phyloP scores from a whole-genome alignment of 1,140 invertebrate species.

The Zaprionus taronus region DNA sequence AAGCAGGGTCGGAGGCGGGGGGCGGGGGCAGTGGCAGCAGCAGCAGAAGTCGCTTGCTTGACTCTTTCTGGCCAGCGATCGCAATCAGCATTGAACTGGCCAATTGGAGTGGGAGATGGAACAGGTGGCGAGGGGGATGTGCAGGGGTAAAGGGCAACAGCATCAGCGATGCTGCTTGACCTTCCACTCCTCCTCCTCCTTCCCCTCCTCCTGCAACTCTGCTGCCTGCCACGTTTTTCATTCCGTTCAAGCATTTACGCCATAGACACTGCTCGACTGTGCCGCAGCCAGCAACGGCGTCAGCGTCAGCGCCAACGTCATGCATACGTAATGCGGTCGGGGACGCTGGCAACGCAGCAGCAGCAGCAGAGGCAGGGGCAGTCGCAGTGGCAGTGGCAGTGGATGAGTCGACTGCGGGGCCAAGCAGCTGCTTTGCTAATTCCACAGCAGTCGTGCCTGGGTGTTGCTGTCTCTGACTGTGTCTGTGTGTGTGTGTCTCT shows the following conservation, averaged over 20 bases:
- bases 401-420: background rate
- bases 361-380: slow-evolving; percentile 17
- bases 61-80: slow-evolving; percentile 55
- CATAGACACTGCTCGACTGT: slow-evolving; percentile 53
- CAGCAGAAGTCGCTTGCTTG: slow-evolving; percentile 17
- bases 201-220: background rate
- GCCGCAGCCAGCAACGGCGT: slow-evolving; percentile 16
- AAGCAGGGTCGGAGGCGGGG: background rate
- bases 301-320: slow-evolving; percentile 54
- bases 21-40: background rate
- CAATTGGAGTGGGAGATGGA: slow-evolving; percentile 21
- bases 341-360: slow-evolving; percentile 56
- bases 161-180: slow-evolving; percentile 42
- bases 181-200: background rate
- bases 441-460: slow-evolving; percentile 57
- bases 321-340: slow-evolving; percentile 80
- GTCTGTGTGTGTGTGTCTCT: slow-evolving; percentile 17
- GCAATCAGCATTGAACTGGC: slow-evolving; percentile 77
- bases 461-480: slow-evolving; percentile 17
- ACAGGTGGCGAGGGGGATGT: background rate
- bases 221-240: slow-evolving; percentile 39
- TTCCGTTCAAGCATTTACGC: slow-evolving; percentile 70
- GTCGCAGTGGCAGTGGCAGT: background rate
- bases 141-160: background rate
- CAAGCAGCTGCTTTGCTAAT: slow-evolving; percentile 65